These are phyloP conservation scores for Corythoichthys haematopterus DNA, from an alignment of 2,113 vertebrate genomes.

Conservation along the genomic window DNA sequence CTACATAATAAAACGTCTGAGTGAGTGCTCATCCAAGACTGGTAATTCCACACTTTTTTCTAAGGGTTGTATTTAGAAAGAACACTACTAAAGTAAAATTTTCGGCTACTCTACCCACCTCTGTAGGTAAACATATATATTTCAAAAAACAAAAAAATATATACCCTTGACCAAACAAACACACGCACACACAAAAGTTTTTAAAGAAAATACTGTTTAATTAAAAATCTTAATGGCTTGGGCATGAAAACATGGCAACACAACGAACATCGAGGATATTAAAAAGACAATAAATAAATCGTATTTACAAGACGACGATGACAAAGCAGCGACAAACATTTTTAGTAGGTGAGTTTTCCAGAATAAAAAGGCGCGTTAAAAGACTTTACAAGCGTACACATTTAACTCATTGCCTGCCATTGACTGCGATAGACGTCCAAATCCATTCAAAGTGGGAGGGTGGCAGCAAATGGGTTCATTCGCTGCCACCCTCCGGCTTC, in stretches of 20 bases:
- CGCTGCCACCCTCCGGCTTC: too few relatives aligned
- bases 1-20: too few relatives aligned
- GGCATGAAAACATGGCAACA: slow-evolving; percentile 68
- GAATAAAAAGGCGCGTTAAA: slow-evolving; percentile 40
- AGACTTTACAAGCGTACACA: slow-evolving; percentile 3
- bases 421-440: too few relatives aligned
- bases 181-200: slow-evolving; percentile 24
- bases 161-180: neutral
- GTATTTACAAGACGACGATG: slow-evolving; percentile 61
- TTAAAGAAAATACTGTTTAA: slow-evolving; percentile 75
- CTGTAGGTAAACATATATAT: neutral
- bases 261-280: slow-evolving; percentile 64
- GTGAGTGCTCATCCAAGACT: too few relatives aligned
- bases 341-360: slow-evolving; percentile 55
- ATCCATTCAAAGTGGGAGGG: too few relatives aligned
- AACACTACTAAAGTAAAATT: too few relatives aligned
- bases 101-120: too few relatives aligned
- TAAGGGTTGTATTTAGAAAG: too few relatives aligned
- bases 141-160: neutral
- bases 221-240: slow-evolving; percentile 75
- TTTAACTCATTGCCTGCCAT: too few relatives aligned
- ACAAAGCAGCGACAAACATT: slow-evolving; percentile 47
- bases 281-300: slow-evolving; percentile 73
- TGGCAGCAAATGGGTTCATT: too few relatives aligned
- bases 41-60: too few relatives aligned